Percentiles rank a stretch among this genome's conserved stretches.
Conservation (phyloP, 2,113 vertebrate species). For the Podarcis muralis region DNA sequence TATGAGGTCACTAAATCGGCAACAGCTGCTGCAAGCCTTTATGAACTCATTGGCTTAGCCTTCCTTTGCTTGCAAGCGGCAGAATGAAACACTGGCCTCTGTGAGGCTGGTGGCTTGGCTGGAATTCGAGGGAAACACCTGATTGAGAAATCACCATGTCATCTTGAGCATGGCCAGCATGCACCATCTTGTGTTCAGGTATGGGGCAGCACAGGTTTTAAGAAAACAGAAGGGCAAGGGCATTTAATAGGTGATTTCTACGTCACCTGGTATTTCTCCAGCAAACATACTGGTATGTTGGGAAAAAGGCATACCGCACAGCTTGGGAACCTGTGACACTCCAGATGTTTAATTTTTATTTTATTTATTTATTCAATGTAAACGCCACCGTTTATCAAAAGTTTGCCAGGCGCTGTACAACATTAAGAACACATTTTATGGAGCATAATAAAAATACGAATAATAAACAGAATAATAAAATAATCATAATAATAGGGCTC, state of each 20-base stretch:
- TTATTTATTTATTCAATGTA: too few relatives aligned
- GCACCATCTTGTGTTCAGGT: background rate
- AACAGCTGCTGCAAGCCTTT: background rate
- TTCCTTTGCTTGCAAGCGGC: background rate
- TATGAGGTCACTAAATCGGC: slow-evolving; percentile 4
- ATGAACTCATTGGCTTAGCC: background rate
- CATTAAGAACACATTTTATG: too few relatives aligned
- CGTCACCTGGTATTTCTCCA: background rate
- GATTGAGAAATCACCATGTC: background rate
- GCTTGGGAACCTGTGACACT: too few relatives aligned
- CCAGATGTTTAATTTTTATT: too few relatives aligned
- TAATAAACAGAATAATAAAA: too few relatives aligned
- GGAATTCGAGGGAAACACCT: background rate
- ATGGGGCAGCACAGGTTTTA: background rate
- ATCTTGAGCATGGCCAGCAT: background rate
- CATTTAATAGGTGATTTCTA: background rate
- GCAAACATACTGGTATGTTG: background rate
- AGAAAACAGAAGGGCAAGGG: background rate
- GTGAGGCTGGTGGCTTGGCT: background rate
- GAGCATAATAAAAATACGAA: too few relatives aligned
- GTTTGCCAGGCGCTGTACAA: too few relatives aligned
- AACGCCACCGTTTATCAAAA: too few relatives aligned
- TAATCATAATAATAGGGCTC: too few relatives aligned
- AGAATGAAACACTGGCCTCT: background rate
- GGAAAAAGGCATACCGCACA: too few relatives aligned